Conservation (phyloP, 2,888 invertebrate species). For the Drosophila eohydei region DNA sequence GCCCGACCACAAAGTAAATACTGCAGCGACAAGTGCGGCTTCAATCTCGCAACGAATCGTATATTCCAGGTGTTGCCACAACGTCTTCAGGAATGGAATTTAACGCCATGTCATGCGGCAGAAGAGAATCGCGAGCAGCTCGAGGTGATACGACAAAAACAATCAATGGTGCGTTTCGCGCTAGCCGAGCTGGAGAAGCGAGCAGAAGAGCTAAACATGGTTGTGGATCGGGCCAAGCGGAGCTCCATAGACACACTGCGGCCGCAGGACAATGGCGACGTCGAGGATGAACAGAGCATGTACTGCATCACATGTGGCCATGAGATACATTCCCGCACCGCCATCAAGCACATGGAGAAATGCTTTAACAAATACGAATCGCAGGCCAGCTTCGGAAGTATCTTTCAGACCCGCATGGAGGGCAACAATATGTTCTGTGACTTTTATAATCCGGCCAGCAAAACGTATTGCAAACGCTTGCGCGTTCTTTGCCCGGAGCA, state of each 20-base stretch:
- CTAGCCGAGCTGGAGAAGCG: constrained; percentile 92
- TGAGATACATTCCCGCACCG: constrained; percentile 95
- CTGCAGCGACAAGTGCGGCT: constrained; percentile 96
- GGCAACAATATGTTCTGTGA: constrained; percentile 99
- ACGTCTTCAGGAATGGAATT: constrained; percentile 96
- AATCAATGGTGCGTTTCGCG: constrained; percentile 91
- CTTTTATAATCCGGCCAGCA: constrained; percentile 94
- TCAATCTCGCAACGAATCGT: constrained; percentile 93
- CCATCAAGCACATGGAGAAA: constrained; percentile 98
- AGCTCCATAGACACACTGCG: constrained; percentile 88
- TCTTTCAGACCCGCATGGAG: constrained; percentile 97
- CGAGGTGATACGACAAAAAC: constrained; percentile 91
- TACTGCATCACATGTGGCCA: constrained; percentile 99
- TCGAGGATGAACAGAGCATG: constrained; percentile 90
- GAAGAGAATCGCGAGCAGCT: constrained; percentile 90
- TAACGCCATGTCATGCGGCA: constrained; percentile 94
- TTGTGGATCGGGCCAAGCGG: constrained; percentile 92
- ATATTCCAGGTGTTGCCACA: constrained; percentile 93
- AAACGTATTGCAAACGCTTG: constrained; percentile 97
- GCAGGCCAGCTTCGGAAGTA: constrained; percentile 97
- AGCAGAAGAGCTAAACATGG: constrained; percentile 91
- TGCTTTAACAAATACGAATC: constrained; percentile 99
- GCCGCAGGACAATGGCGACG: constrained; percentile 87
- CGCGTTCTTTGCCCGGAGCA: constrained; percentile 99
- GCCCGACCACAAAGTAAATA: constrained; percentile 95